Base-by-base conservation (phyloP, 1,140 invertebrate genomes). In the Coptotermes formosanus region DNA sequence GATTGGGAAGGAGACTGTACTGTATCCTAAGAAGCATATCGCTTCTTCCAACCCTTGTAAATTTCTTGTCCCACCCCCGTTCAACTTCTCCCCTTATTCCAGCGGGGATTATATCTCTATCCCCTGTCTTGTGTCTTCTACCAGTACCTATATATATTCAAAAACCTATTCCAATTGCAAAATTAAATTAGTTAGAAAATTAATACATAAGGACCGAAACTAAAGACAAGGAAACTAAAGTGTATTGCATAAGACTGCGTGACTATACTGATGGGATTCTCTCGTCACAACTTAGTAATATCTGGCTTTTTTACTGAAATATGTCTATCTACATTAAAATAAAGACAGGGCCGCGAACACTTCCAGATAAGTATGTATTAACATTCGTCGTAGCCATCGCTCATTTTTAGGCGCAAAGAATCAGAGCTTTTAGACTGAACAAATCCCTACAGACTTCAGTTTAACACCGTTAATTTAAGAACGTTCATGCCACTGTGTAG, bases 111-210 rank as follows among this genome's bases (percentile, higher is more conserved):
- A 75, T 75, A 75, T 75, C 64, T 30, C 64, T 75, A 9, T 30
- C 25, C 64, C 64, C 64, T 75, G 25, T 14, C 64, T 75, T 75
- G n/a, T 16, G 7, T 75, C 64, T 75, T 30, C 64, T 11, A 75
- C 64, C 64, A 25, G n/a, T 1, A 9, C 25, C 16, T 25, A 75
- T 75, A 75, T 75, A 75, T 75, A 8, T 75, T 75, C 64, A 75
- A 75, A 75, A 30, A 30, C 64, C 64, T 75, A 30, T 75, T 75
- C 14, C 64, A 75, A 75, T 75, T 75, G 64, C 64, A 30, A 75
- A 30, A 75, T 75, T 75, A 8, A 75, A 75, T 75, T 75, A 75
- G 64, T 75, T 30, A 75, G 64, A 75, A 75, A 75, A 75, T 75
- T 75, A 75, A 75, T 75, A 75, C 64, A 75, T 75, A 75, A 25